Evolutionary conservation across 2,113 vertebrate genomes (phyloP).

Genomic region (Ammospiza nelsoni): DNA sequence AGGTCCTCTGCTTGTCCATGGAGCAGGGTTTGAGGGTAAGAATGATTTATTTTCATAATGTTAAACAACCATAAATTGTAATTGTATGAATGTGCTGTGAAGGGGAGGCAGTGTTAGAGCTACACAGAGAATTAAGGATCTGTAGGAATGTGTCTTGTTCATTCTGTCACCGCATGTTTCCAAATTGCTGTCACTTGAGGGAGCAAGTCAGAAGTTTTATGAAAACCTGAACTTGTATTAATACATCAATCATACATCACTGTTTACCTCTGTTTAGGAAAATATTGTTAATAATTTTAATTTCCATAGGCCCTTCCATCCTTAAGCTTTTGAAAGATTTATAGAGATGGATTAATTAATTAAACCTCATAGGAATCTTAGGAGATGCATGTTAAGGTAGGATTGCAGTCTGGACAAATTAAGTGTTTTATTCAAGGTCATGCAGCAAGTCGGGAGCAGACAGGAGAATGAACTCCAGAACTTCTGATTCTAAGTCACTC

Average conservation of each 20-base stretch:
- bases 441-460: neutral
- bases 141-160: neutral
- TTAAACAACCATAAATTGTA: neutral
- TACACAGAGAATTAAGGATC: neutral
- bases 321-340: neutral
- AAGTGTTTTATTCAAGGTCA: constrained; percentile 9
- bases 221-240: neutral
- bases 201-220: neutral
- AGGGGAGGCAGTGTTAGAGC: neutral
- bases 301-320: neutral
- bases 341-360: neutral
- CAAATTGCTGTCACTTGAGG: neutral
- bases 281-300: neutral
- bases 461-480: neutral
- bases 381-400: neutral
- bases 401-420: neutral
- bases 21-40: constrained; percentile 76
- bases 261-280: neutral
- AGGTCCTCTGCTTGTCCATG: constrained; percentile 78
- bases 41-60: constrained; percentile 8
- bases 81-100: neutral
- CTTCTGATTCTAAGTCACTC: neutral
- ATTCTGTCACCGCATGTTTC: neutral
- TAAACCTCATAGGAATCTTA: neutral
- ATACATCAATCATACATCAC: neutral